These are phyloP conservation scores for Silurus glanis DNA, from an alignment of 2,113 vertebrate species.

Conservation along the genomic window DNA sequence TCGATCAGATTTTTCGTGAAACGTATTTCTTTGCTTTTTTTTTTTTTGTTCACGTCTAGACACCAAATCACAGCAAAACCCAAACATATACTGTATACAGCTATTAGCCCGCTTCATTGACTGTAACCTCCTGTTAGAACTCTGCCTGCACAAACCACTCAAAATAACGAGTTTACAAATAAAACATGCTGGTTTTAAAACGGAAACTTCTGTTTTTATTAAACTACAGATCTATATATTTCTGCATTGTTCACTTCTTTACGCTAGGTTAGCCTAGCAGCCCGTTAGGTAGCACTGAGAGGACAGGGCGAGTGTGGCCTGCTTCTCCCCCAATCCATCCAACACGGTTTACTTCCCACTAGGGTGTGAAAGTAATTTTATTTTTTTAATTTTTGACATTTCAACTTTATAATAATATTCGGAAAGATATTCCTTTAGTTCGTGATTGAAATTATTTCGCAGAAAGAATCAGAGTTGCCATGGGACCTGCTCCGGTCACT, in stretches of 20 bases:
- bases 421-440: constrained; percentile 48
- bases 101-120: background rate
- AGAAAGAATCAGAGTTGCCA: constrained; percentile 68
- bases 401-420: constrained; percentile 66
- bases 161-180: background rate
- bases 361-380: constrained; percentile 57
- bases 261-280: constrained; percentile 43
- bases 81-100: background rate
- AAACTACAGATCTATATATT: background rate
- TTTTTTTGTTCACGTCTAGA: too few species aligned
- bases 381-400: constrained; percentile 65
- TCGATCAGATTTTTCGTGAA: background rate
- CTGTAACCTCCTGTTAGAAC: background rate
- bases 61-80: constrained; percentile 13
- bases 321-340: constrained; percentile 60
- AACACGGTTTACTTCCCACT: constrained; percentile 65
- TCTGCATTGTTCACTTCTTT: background rate
- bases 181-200: background rate
- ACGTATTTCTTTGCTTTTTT: background rate
- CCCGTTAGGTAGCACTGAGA: constrained; percentile 41
- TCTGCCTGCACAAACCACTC: background rate
- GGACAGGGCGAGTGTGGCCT: constrained; percentile 64
- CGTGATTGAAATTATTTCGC: constrained; percentile 45
- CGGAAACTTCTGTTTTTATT: background rate
- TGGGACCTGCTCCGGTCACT: constrained; percentile 63